These are phyloP conservation scores for Solen grandis DNA, from an alignment of 1,140 invertebrate genomes.

Conservation along the genomic window DNA sequence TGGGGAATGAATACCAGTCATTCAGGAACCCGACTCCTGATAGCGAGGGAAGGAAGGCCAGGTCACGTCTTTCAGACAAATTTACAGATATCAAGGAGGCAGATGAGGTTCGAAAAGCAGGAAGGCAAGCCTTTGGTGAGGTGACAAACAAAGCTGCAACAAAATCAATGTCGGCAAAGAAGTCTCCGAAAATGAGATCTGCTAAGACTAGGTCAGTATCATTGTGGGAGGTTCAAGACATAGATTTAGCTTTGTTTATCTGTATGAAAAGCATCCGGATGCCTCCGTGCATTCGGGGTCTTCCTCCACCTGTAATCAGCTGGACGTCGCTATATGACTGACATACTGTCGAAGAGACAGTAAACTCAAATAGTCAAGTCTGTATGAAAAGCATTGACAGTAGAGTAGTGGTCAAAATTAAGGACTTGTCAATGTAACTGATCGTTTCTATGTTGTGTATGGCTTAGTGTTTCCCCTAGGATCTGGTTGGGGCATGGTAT, in stretches of 20 bases:
- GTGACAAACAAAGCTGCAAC: conserved; percentile 42
- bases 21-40: conserved; percentile 66
- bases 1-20: conserved; percentile 58
- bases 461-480: too few species aligned
- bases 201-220: conserved; percentile 22
- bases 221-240: background rate
- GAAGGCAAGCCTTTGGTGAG: conserved; percentile 19
- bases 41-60: conserved; percentile 26
- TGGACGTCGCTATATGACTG: too few species aligned
- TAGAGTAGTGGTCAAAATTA: too few species aligned
- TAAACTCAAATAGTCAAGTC: too few species aligned
- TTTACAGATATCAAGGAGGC: conserved; percentile 21
- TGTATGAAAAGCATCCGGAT: too few species aligned
- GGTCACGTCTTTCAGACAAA: conserved; percentile 48
- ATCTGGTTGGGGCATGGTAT: too few species aligned
- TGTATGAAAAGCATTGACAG: too few species aligned
- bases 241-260: background rate
- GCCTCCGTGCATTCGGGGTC: too few species aligned
- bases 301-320: too few species aligned
- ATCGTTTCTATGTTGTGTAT: too few species aligned
- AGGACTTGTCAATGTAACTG: too few species aligned
- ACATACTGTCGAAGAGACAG: too few species aligned
- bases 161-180: background rate
- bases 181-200: conserved; percentile 34
- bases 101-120: conserved; percentile 6